Evolutionary conservation across 2,888 invertebrate genomes (phyloP), one percentile per base, ranked within the genome.

Genomic region (Endomychus coccineus): DNA sequence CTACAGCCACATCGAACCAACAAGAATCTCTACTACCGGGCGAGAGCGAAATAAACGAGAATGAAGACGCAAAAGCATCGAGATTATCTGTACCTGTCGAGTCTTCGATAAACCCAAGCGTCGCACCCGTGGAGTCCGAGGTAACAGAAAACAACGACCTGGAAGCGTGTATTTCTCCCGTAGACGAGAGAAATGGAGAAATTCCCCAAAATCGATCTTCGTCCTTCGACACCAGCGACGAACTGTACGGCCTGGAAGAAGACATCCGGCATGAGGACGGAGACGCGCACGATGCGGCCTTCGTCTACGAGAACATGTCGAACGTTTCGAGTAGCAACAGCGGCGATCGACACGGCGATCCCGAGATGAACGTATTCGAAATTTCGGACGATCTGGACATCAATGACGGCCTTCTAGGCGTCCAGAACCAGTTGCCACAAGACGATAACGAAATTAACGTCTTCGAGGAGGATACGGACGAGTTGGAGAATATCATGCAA

Each of bases 361-460:
- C 44, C 4, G 31, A 45, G 37, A 33, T 38, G 36, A 43, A 40
- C 25, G 31, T 39, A 3, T 41, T 40, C 37, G 46, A 48, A 34
- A 36, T 35, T 7, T 36, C 36, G 5, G 42, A 43, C 29, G 42
- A 45, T 36, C 23, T 40, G 9, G 34, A 35, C 12, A 27, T 35
- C 16, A 41, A 41, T 22, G 38, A 39, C 19, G 10, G 16, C 4
- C 15, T 19, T 16, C n/a, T 19, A 7, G 9, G 9, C 21, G 21
- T 19, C n/a, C n/a, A n/a, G n/a, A n/a, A 19, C 21, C 6, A 19
- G 9, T 6, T 7, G 9, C 21, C 21, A 7, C 6, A 7, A 19
- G 6, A 7, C n/a, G 6, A 19, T 7, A n/a, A 19, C 21, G 34
- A 34, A n/a, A 11, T 16, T 15, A 16, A 13, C 11, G 10, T n/a